These are phyloP conservation scores for Trachemys scripta DNA, from an alignment of 2,113 vertebrate species.

Conservation along the genomic window DNA sequence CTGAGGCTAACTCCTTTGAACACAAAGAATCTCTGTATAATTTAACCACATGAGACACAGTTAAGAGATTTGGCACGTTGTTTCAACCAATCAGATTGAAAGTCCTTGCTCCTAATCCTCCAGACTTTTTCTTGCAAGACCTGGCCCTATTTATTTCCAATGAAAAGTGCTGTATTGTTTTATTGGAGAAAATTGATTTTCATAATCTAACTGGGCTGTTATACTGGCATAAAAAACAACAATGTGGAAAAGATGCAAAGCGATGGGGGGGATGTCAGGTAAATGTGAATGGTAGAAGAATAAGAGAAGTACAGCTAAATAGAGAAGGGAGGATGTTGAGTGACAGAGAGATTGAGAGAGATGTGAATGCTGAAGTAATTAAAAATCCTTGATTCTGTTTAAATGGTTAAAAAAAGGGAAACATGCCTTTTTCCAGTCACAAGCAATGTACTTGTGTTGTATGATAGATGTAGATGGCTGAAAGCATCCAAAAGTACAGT, in stretches of 20 bases:
- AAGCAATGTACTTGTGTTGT: not conserved
- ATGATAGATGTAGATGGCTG: not conserved
- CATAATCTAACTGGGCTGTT: conserved; percentile 60
- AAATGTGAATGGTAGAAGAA: not conserved
- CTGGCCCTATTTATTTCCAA: conserved; percentile 67
- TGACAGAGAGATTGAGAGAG: conserved; percentile 27
- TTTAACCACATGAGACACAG: conserved; percentile 44
- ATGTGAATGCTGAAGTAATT: conserved; percentile 39
- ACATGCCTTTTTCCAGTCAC: not conserved
- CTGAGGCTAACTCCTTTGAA: conserved; percentile 65
- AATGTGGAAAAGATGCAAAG: conserved; percentile 63
- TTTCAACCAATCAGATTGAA: conserved; percentile 55
- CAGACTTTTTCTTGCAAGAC: conserved; percentile 55
- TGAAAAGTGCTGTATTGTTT: conserved; percentile 67
- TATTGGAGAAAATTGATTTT: conserved; percentile 69
- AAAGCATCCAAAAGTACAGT: not conserved
- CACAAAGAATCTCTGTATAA: conserved; percentile 56
- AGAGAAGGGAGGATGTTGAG: conserved; percentile 33
- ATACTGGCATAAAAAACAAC: conserved; percentile 54
- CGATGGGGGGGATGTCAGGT: not conserved
- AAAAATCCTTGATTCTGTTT: conserved; percentile 32
- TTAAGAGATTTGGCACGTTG: conserved; percentile 67
- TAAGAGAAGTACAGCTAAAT: conserved; percentile 48
- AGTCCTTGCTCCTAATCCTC: conserved; percentile 58
- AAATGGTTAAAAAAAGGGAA: not conserved